Evolutionary conservation across 1,140 invertebrate species (phyloP).

Genomic region (Lineus longissimus): DNA sequence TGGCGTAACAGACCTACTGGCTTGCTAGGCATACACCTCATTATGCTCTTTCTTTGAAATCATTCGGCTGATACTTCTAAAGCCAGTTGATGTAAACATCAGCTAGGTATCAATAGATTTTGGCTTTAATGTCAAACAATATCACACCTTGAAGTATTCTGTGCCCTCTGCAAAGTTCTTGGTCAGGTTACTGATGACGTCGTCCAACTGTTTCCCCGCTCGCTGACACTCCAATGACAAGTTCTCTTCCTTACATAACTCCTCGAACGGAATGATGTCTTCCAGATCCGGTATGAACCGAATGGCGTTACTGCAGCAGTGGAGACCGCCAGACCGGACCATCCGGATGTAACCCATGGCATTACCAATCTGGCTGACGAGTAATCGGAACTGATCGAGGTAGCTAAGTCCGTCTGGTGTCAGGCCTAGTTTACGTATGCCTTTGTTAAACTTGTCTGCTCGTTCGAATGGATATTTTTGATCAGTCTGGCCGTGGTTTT

Average conservation of each 20-base stretch:
- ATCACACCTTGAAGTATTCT: constrained; percentile 81
- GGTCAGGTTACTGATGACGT: constrained; percentile 72
- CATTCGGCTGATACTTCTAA: too few species aligned
- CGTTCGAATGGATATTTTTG: constrained; percentile 74
- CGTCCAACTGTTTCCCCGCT: constrained; percentile 71
- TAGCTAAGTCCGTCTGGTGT: constrained; percentile 74
- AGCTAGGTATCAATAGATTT: too few species aligned
- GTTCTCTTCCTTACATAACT: constrained; percentile 57
- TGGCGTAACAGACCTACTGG: too few species aligned
- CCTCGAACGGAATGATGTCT: constrained; percentile 63
- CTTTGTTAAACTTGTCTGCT: constrained; percentile 92
- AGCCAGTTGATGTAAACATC: too few species aligned
- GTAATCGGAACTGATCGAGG: constrained; percentile 86
- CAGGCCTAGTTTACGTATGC: constrained; percentile 83
- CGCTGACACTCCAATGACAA: constrained; percentile 62
- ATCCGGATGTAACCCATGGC: constrained; percentile 94
- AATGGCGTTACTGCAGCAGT: constrained; percentile 86
- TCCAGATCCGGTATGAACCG: constrained; percentile 85
- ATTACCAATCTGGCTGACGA: constrained; percentile 94
- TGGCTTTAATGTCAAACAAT: background rate
- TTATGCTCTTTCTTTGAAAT: too few species aligned
- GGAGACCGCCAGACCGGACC: constrained; percentile 87
- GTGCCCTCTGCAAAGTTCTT: constrained; percentile 88
- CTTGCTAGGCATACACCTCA: too few species aligned
- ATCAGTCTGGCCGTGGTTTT: constrained; percentile 58